Conservation (phyloP, 2,888 invertebrate genomes). For the Acleris laterana region DNA sequence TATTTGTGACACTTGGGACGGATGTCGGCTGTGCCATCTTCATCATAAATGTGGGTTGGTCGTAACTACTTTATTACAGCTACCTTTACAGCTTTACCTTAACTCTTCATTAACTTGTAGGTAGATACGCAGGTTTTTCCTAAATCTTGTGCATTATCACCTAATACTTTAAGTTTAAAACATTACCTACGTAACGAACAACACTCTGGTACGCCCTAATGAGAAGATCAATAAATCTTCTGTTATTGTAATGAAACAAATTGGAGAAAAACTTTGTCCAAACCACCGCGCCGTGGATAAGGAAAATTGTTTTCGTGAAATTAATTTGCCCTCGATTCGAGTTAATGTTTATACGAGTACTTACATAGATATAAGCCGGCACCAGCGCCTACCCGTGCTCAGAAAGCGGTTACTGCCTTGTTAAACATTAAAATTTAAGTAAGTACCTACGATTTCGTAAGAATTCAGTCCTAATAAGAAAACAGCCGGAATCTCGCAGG, state of each 20-base stretch:
- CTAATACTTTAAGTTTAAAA: too few species aligned
- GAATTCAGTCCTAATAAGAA: slow-evolving; percentile 5
- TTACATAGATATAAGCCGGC: not conserved
- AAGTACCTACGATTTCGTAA: not conserved
- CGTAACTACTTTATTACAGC: too few species aligned
- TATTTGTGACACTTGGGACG: not conserved
- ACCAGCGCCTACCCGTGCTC: too few species aligned
- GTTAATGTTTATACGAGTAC: slow-evolving; percentile 13
- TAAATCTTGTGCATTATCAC: too few species aligned
- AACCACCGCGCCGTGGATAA: slow-evolving; percentile 24
- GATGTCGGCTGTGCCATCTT: not conserved
- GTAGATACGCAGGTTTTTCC: too few species aligned
- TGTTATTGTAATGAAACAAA: slow-evolving; percentile 27
- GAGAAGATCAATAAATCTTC: slow-evolving; percentile 19
- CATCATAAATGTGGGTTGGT: not conserved
- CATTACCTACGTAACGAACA: not conserved
- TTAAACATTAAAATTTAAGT: slow-evolving; percentile 5
- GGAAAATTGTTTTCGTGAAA: slow-evolving; percentile 26
- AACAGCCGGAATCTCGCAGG: slow-evolving; percentile 9
- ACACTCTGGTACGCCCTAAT: not conserved
- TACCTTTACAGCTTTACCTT: not conserved
- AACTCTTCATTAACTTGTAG: too few species aligned
- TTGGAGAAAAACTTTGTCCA: slow-evolving; percentile 25
- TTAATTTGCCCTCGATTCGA: slow-evolving; percentile 13
- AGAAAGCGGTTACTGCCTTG: slow-evolving; percentile 2